These are phyloP conservation scores for Drosophila meridionalis DNA, from an alignment of 2,888 invertebrate genomes.

Conservation along the genomic window DNA sequence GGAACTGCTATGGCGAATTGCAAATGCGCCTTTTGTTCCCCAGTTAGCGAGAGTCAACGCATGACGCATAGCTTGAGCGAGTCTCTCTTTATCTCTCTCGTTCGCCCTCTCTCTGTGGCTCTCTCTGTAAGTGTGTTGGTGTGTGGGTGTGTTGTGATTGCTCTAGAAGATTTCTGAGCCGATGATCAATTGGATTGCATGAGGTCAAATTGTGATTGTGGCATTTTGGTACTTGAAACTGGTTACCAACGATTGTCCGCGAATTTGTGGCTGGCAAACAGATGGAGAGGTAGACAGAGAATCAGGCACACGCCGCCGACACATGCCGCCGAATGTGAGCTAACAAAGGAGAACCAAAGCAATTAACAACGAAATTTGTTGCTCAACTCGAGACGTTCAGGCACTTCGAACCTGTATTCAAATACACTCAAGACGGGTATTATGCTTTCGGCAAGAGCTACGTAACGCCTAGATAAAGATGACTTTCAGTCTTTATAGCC, in stretches of 20 bases:
- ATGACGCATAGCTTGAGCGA: conserved; percentile 41
- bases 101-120: conserved; percentile 14
- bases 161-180: conserved; percentile 53
- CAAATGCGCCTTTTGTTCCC: conserved; percentile 63
- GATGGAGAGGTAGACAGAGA: conserved; percentile 18
- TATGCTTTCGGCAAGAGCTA: not conserved
- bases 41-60: conserved; percentile 11
- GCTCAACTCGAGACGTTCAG: not conserved
- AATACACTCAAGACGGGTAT: not conserved
- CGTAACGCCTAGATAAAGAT: not conserved
- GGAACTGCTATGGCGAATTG: conserved; percentile 64
- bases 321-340: conserved; percentile 38
- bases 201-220: conserved; percentile 57
- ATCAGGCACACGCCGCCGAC: conserved; percentile 45
- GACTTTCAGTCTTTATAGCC: not conserved
- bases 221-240: conserved; percentile 62
- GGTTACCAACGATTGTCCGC: conserved; percentile 49
- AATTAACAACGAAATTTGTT: conserved; percentile 11
- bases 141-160: conserved; percentile 26
- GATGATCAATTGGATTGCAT: conserved; percentile 50
- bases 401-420: not conserved
- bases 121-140: not conserved
- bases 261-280: conserved; percentile 17
- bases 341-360: conserved; percentile 14
- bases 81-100: conserved; percentile 21